Conservation (phyloP, 2,113 vertebrate genomes). For the Syngnathoides biaculeatus region DNA sequence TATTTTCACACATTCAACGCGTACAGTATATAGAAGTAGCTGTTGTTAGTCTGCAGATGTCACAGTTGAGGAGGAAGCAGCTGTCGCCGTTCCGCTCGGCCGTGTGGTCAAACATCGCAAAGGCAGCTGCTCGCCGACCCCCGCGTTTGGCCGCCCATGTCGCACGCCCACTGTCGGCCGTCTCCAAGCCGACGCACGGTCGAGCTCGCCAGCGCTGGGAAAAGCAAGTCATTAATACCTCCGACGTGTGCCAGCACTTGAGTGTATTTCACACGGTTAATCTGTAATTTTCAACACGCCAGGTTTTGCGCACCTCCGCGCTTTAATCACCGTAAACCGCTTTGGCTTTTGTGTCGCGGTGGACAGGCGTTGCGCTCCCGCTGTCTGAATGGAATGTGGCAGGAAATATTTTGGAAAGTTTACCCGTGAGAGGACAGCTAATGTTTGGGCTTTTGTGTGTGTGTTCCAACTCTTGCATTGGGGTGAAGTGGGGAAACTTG, state of each 20-base stretch:
- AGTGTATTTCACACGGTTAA: slow-evolving; percentile 47
- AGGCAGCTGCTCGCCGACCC: slow-evolving; percentile 67
- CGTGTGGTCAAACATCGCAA: slow-evolving; percentile 55
- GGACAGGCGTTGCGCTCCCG: background rate
- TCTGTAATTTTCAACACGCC: slow-evolving; percentile 42
- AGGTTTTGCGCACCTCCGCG: slow-evolving; percentile 58
- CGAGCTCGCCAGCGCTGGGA: background rate
- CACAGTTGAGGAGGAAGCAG: slow-evolving; percentile 51
- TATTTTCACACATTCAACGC: background rate
- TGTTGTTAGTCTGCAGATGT: slow-evolving; percentile 42
- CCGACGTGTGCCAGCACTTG: slow-evolving; percentile 48
- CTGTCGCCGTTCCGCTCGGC: slow-evolving; percentile 52
- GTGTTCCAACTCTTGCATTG: no score
- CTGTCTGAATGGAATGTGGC: background rate
- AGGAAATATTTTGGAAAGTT: background rate
- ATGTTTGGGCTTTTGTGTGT: background rate
- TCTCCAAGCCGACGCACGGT: background rate
- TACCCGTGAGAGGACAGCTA: background rate
- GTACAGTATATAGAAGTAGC: background rate
- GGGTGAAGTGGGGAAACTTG: no score
- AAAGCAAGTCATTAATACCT: slow-evolving; percentile 52
- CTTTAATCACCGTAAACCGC: slow-evolving; percentile 58
- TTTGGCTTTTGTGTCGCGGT: slow-evolving; percentile 31
- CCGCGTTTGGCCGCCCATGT: slow-evolving; percentile 3
- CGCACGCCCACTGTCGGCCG: background rate